Percentiles rank a stretch among this genome's conserved stretches.
These are phyloP conservation scores for Meta bourneti DNA, from an alignment of 2,888 invertebrate species.

Conservation along the genomic window DNA sequence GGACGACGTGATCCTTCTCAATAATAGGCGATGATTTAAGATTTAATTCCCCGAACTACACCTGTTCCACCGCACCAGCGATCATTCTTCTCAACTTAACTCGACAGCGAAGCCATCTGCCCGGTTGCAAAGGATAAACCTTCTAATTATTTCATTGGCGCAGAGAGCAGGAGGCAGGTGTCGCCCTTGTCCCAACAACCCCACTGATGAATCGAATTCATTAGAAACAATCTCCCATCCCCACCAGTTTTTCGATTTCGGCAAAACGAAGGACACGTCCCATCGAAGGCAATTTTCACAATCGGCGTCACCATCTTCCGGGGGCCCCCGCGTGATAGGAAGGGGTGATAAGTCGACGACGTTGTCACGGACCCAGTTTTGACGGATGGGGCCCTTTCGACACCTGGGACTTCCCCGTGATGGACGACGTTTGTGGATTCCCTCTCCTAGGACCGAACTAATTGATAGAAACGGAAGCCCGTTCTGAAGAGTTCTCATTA, in stretches of 20 bases:
- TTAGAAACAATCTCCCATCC: neutral
- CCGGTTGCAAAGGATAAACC: neutral
- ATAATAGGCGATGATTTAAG: constrained; percentile 9
- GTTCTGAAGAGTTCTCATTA: constrained; percentile 61
- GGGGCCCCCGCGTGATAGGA: neutral
- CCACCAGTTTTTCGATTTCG: neutral
- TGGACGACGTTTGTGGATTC: constrained; percentile 33
- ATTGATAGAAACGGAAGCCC: constrained; percentile 55
- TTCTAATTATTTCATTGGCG: constrained; percentile 20
- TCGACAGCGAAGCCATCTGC: constrained; percentile 30
- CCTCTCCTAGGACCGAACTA: constrained; percentile 39
- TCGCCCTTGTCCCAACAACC: constrained; percentile 12
- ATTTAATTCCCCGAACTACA: constrained; percentile 26
- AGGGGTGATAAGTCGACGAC: constrained; percentile 32
- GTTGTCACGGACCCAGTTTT: constrained; percentile 3
- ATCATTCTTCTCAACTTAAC: constrained; percentile 11
- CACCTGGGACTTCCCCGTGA: constrained; percentile 45
- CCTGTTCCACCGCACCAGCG: constrained; percentile 12
- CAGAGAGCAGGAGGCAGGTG: constrained; percentile 19
- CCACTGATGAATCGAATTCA: constrained; percentile 18
- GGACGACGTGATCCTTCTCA: neutral
- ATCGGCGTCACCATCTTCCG: neutral
- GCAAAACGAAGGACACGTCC: too few relatives aligned
- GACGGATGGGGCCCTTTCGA: constrained; percentile 61
- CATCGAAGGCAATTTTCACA: neutral